Evolutionary conservation across 2,888 invertebrate species (phyloP), one percentile per base, ranked within the genome.

Genomic region (Ophonus ardosiacus): DNA sequence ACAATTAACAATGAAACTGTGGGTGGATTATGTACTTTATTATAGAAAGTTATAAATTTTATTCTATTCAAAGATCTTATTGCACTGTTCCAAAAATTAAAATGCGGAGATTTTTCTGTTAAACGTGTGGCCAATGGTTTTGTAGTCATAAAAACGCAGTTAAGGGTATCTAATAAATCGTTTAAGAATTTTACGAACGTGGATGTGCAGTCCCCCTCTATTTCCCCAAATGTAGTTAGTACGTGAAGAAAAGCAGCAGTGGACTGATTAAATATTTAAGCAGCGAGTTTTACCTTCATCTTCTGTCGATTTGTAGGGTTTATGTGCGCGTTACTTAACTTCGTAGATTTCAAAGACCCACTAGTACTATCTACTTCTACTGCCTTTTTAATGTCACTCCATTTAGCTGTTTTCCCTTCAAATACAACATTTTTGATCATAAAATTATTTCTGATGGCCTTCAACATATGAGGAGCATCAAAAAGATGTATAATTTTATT

Each of bases 261-360:
- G 8, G 15, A 38, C 6, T 68, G 40, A n/a, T 15, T 38, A 31
- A 68, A 68, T 10, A 68, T 24, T 31, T 68, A 13, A 10, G 68
- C 68, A 7, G 38, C 38, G 0, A n/a, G n/a, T 21, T 21, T 21
- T 21, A 21, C 21, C 21, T 21, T 21, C 21, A 21, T 21, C 40
- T n/a, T 68, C 13, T 68, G 21, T 38, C 68, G 68, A 68, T 18
- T n/a, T 13, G 31, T 31, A n/a, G 68, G 68, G n/a, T 68, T 40
- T 15, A 68, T 31, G 17, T 68, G 68, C 38, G 68, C 40, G 7
- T 15, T 15, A 31, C 31, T 68, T 31, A 68, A 31, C 31, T 31
- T 31, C 6, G 31, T 31, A 31, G 31, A 31, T 31, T 5, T 31
- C 31, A 31, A 31, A 4, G 2, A 5, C 31, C 31, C 31, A 31